Percentiles rank a stretch among this genome's conserved stretches.
Evolutionary conservation across 2,797 vertebrate species (phyloP).

Genomic region (Gambelia wislizenii): DNA sequence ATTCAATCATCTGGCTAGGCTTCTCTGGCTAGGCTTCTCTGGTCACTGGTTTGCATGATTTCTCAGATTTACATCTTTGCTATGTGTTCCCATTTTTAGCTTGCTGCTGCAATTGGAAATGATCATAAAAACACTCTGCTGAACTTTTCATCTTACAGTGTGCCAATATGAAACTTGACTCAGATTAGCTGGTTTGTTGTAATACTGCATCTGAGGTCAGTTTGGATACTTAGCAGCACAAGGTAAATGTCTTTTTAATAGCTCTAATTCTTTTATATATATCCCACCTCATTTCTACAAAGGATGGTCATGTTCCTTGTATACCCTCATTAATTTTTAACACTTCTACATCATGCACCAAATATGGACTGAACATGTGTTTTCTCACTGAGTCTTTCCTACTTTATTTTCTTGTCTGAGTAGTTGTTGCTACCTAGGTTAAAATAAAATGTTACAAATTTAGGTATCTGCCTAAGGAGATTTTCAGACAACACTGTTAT

Average conservation of each 20-base stretch:
- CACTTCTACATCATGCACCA: not conserved
- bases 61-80: not conserved
- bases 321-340: not conserved
- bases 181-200: not conserved
- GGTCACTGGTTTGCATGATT: not conserved
- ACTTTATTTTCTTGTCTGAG: not conserved
- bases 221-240: no score
- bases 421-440: not conserved
- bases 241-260: no score
- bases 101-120: no score
- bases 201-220: not conserved
- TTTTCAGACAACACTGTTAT: no score
- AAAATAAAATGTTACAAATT: not conserved
- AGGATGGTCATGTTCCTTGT: no score
- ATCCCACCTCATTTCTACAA: no score
- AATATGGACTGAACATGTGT: not conserved
- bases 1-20: not conserved
- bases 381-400: not conserved
- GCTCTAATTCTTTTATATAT: no score
- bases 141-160: not conserved
- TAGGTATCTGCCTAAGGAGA: no score
- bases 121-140: no score
- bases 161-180: not conserved
- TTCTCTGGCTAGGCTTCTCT: no score
- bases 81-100: not conserved